Conservation (phyloP, 2,113 vertebrate species). For the Tauraco erythrolophus region DNA sequence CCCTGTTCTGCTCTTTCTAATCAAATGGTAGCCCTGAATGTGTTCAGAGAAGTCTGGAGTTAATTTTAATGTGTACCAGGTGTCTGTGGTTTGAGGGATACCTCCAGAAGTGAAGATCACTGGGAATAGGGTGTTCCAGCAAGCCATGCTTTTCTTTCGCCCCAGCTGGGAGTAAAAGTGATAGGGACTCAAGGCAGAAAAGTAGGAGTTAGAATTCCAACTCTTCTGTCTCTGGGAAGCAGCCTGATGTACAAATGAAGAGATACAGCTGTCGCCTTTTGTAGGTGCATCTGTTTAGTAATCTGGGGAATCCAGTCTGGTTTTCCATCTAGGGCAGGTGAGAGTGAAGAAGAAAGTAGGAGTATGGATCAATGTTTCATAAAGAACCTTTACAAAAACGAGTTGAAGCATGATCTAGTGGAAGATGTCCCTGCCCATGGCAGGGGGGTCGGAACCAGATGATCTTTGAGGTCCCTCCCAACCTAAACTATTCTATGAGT, state of each 20-base stretch:
- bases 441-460: no score
- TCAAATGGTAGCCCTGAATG: background rate
- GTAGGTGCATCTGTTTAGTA: rapidly evolving
- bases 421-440: no score
- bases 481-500: background rate
- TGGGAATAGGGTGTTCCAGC: background rate
- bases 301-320: background rate
- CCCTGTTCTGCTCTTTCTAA: background rate
- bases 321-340: background rate
- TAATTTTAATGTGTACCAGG: no score
- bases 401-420: background rate
- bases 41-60: background rate
- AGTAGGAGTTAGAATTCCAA: background rate
- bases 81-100: background rate
- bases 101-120: background rate
- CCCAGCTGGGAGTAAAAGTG: background rate
- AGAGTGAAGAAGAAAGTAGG: background rate
- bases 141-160: background rate
- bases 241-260: background rate
- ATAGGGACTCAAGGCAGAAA: no score
- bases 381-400: background rate
- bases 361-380: background rate
- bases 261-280: rapidly evolving
- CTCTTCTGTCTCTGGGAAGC: background rate
- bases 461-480: no score